A percentile compares a stretch with the other conserved stretches of the same genome.
These are phyloP conservation scores for Acromyrmex echinatior DNA, from an alignment of 1,140 invertebrate genomes.

Conservation along the genomic window DNA sequence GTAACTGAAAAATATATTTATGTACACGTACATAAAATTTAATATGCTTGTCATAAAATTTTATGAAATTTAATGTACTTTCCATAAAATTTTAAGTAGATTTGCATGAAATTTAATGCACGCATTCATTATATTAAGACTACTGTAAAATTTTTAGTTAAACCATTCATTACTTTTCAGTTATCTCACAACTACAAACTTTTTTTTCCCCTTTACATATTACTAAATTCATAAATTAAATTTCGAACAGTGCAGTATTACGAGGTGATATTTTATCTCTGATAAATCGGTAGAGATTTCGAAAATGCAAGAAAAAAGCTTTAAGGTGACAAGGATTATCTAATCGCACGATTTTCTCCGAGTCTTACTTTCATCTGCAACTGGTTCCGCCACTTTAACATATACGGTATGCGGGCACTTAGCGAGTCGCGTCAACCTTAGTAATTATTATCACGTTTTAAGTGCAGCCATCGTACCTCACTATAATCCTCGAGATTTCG, in stretches of 20 bases:
- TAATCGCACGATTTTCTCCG: slow-evolving; percentile 68
- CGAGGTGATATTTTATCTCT: not conserved
- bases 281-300: not conserved
- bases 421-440: slow-evolving; percentile 48
- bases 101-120: too few relatives aligned
- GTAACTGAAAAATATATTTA: too few relatives aligned
- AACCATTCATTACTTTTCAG: too few relatives aligned
- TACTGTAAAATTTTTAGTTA: too few relatives aligned
- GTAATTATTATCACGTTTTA: slow-evolving; percentile 66
- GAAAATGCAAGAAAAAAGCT: slow-evolving; percentile 12
- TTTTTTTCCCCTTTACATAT: too few relatives aligned
- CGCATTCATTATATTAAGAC: too few relatives aligned
- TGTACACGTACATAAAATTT: too few relatives aligned
- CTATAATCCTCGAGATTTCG: slow-evolving; percentile 17
- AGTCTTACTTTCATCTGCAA: slow-evolving; percentile 66
- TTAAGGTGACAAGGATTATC: slow-evolving; percentile 60
- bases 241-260: not conserved
- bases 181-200: too few relatives aligned
- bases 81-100: too few relatives aligned
- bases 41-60: too few relatives aligned
- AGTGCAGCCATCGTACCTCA: not conserved
- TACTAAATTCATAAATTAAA: too few relatives aligned
- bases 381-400: slow-evolving; percentile 64
- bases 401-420: slow-evolving; percentile 29
- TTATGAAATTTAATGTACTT: too few relatives aligned